Base-by-base conservation (phyloP, 2,888 invertebrate genomes). In the Neoaliturus tenellus region DNA sequence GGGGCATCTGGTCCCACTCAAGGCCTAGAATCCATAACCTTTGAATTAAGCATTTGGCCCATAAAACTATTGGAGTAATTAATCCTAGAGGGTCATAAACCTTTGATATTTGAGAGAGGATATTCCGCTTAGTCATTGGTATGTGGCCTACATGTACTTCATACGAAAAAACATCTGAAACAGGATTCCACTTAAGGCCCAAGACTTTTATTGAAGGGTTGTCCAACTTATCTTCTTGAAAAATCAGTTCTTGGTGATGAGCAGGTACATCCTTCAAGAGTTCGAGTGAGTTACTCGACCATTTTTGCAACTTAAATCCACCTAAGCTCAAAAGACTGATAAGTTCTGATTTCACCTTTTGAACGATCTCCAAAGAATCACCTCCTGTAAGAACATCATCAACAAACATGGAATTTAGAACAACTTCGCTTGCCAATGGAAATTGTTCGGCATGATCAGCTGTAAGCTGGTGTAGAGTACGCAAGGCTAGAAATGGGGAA, bases 21-120 rank as follows among this genome's bases (percentile, higher is more conserved):
- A 33, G n/a, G 17, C 73, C 33, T 33, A 35, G 35, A 20, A 39
- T 73, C 73, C 73, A 73, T n/a, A 73, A 35, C 12, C n/a, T n/a
- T 35, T 73, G 73, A 4, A 73, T 73, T 14, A 73, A 17, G 39
- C 5, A n/a, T 23, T 73, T 31, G 35, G 73, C 39, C 33, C 31
- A 73, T 17, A 73, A 33, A 17, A 73, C 6, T 10, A 28, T n/a
- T 14, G 73, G 28, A 17, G 73, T 14, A n/a, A 73, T 4, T 17
- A 33, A 35, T 33, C 28, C 73, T n/a, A 28, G n/a, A 33, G 73
- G 35, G 39, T 73, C 73, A 35, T 20, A 73, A 14, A 73, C n/a
- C 23, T 73, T 35, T 35, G 73, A 20, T 20, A 73, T 73, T n/a
- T 35, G 35, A 28, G 33, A 73, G 12, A 33, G 35, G n/a, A 73